phyloP scores from a whole-genome alignment of 2,888 invertebrate species.

The Drosophila koepferae region DNA sequence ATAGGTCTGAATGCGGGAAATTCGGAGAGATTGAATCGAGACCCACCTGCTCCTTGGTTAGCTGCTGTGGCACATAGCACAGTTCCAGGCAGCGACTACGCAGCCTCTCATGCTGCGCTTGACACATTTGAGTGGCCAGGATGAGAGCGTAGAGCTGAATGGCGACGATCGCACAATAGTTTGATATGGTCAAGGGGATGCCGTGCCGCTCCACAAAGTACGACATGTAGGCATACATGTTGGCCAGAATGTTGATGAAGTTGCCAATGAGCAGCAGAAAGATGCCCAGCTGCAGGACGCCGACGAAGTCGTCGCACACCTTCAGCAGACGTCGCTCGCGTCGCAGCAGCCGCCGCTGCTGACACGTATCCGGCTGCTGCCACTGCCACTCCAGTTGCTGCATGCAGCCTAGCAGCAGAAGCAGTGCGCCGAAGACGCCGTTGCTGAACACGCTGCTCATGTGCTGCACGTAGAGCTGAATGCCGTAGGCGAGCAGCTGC shows the following conservation, averaged over 20 bases:
- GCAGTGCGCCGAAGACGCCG: slow-evolving; percentile 64
- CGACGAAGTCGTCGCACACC: slow-evolving; percentile 44
- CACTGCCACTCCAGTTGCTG: slow-evolving; percentile 59
- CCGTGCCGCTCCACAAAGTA: slow-evolving; percentile 70
- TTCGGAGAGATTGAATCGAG: too few species aligned
- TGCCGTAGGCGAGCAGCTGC: slow-evolving; percentile 66
- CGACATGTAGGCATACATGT: slow-evolving; percentile 81
- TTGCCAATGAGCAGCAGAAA: slow-evolving; percentile 72
- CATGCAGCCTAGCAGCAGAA: slow-evolving; percentile 69
- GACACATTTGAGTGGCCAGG: slow-evolving; percentile 62
- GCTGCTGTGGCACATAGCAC: slow-evolving; percentile 46
- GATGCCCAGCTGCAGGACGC: slow-evolving; percentile 71
- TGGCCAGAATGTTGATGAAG: slow-evolving; percentile 78
- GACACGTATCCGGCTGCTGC: not conserved
- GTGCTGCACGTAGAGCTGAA: slow-evolving; percentile 74
- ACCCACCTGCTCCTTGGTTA: slow-evolving; percentile 47
- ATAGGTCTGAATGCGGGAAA: too few species aligned
- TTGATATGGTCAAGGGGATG: slow-evolving; percentile 74
- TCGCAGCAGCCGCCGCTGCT: slow-evolving; percentile 33
- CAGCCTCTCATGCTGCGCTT: slow-evolving; percentile 57
- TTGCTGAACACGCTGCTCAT: slow-evolving; percentile 72
- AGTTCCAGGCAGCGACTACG: slow-evolving; percentile 56
- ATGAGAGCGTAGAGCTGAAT: slow-evolving; percentile 70
- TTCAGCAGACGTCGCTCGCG: slow-evolving; percentile 53
- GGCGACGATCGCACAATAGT: slow-evolving; percentile 64